These are phyloP conservation scores for Manacus vitellinus DNA, from an alignment of 2,113 vertebrate species.

Conservation along the genomic window DNA sequence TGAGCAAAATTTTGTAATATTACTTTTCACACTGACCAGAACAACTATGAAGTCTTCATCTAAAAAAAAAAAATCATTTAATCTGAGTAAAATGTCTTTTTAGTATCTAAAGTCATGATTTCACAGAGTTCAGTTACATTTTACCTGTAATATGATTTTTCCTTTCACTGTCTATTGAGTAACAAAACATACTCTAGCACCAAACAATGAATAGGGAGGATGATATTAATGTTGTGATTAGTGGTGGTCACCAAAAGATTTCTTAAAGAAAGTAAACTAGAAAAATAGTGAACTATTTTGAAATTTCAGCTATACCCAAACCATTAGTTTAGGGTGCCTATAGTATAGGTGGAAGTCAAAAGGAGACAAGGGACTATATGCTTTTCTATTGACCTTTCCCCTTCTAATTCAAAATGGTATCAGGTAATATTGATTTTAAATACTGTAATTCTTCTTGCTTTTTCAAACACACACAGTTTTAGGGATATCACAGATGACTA, in stretches of 20 bases:
- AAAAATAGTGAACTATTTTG: neutral
- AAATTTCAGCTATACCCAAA: neutral
- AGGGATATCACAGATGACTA: neutral
- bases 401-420: neutral
- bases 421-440: neutral
- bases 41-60: neutral
- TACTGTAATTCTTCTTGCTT: neutral
- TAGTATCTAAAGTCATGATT: neutral
- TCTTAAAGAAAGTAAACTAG: neutral
- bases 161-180: neutral
- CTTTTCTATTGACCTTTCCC: neutral
- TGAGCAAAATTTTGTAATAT: accelerated
- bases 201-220: neutral
- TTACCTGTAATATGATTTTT: neutral
- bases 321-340: neutral
- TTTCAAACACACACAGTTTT: neutral
- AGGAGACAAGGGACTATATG: neutral
- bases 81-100: neutral
- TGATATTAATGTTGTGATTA: neutral
- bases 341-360: neutral
- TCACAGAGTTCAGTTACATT: neutral
- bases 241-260: neutral
- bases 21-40: neutral
- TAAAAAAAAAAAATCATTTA: neutral
- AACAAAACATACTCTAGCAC: neutral